Percentiles rank a stretch among this genome's conserved stretches.
Conservation (phyloP, 2,888 invertebrate species). For the Drosophila rubida region DNA sequence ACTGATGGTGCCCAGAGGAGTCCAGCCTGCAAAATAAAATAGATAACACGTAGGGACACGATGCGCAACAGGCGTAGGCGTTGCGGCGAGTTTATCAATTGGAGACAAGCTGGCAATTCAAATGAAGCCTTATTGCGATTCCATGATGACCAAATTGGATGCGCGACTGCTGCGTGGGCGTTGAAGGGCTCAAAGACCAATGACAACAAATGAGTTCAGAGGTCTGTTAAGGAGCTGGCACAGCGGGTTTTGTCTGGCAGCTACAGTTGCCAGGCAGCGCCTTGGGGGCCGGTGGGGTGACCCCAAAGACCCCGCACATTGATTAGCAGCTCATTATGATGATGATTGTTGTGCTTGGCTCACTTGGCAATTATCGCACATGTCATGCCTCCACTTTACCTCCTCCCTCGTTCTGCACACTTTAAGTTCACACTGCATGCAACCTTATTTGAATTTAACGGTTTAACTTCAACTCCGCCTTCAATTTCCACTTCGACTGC, state of each 20-base stretch:
- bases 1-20: conserved; percentile 24
- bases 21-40: background rate
- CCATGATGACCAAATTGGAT: conserved; percentile 68
- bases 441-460: conserved; percentile 53
- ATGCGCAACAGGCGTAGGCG: conserved; percentile 3
- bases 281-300: background rate
- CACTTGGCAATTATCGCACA: conserved; percentile 35
- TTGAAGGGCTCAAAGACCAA: conserved; percentile 6
- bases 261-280: conserved; percentile 28
- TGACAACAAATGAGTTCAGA: background rate
- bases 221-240: background rate
- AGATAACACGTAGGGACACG: conserved; percentile 6
- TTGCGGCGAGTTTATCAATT: conserved; percentile 58
- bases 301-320: conserved; percentile 25
- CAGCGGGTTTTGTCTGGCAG: conserved; percentile 43
- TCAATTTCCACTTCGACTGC: background rate
- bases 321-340: conserved; percentile 39
- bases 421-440: conserved; percentile 10
- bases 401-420: too few species aligned
- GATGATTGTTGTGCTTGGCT: conserved; percentile 20
- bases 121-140: conserved; percentile 79
- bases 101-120: conserved; percentile 76
- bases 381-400: background rate
- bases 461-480: conserved; percentile 23
- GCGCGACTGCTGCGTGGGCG: conserved; percentile 61